Percentiles rank a stretch among this genome's conserved stretches.
Conservation (phyloP, 2,113 vertebrate genomes). For the Pantherophis guttatus region DNA sequence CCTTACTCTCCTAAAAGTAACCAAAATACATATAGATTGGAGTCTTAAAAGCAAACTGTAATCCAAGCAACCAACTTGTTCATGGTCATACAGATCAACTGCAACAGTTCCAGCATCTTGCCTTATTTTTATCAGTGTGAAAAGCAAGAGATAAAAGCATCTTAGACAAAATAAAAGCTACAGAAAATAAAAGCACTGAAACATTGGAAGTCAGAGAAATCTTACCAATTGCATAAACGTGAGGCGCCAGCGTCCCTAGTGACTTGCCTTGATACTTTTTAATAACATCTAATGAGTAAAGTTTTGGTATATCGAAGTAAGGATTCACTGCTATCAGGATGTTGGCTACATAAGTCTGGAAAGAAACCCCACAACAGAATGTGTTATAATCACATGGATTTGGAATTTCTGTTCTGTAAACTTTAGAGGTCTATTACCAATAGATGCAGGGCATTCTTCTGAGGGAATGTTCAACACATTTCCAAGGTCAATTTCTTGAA, state of each 20-base stretch:
- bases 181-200: not conserved
- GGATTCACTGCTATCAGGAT: slow-evolving; percentile 98
- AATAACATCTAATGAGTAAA: slow-evolving; percentile 87
- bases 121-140: slow-evolving; percentile 3
- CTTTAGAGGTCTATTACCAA: not conserved
- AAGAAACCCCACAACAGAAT: slow-evolving; percentile 43
- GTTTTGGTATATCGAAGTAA: slow-evolving; percentile 92
- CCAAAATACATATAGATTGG: not conserved
- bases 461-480: not conserved
- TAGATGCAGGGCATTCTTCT: not conserved
- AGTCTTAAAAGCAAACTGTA: not conserved
- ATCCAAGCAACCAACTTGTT: not conserved
- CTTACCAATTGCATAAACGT: slow-evolving; percentile 95
- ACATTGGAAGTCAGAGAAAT: not conserved
- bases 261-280: slow-evolving; percentile 88
- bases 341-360: slow-evolving; percentile 96
- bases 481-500: not conserved
- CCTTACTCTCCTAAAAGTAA: not conserved
- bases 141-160: slow-evolving; percentile 14
- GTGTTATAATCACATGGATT: not conserved
- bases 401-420: not conserved
- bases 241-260: slow-evolving; percentile 90
- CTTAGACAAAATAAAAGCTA: not conserved
- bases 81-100: not conserved
- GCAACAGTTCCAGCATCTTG: not conserved